These are phyloP conservation scores for Hylyphantes graminicola DNA, from an alignment of 1,140 invertebrate species.

Conservation along the genomic window DNA sequence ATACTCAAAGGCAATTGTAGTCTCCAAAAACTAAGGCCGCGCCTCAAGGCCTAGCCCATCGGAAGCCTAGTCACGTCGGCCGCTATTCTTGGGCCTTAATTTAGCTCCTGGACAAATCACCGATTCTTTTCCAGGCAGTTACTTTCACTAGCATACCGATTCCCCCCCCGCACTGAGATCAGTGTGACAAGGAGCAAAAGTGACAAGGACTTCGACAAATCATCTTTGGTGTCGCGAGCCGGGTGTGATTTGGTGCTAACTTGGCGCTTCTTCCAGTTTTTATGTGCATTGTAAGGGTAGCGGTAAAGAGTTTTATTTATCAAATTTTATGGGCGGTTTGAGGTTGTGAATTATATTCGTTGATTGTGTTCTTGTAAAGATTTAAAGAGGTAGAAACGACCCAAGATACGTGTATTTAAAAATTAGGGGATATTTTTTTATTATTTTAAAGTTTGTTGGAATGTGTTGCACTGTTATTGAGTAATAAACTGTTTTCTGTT, in stretches of 20 bases:
- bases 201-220: slow-evolving; percentile 54
- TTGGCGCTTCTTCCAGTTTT: neutral
- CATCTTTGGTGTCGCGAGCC: slow-evolving; percentile 21
- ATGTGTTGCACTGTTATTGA: too few relatives aligned
- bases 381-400: too few relatives aligned
- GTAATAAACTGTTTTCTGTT: too few relatives aligned
- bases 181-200: slow-evolving; percentile 33
- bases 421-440: too few relatives aligned
- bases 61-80: slow-evolving; percentile 43
- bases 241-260: slow-evolving; percentile 25
- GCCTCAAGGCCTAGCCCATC: neutral
- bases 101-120: slow-evolving; percentile 59
- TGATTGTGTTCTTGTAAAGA: too few relatives aligned
- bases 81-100: slow-evolving; percentile 52
- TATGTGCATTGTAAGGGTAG: too few relatives aligned
- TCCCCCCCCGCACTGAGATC: neutral
- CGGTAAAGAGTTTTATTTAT: too few relatives aligned
- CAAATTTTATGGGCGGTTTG: too few relatives aligned
- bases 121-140: slow-evolving; percentile 60
- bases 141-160: slow-evolving; percentile 52
- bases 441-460: too few relatives aligned
- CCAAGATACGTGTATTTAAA: too few relatives aligned
- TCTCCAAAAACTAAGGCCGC: neutral
- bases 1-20: slow-evolving; percentile 31
- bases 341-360: too few relatives aligned